These are phyloP conservation scores for Erynnis tages DNA, from an alignment of 2,888 invertebrate genomes.

Conservation along the genomic window DNA sequence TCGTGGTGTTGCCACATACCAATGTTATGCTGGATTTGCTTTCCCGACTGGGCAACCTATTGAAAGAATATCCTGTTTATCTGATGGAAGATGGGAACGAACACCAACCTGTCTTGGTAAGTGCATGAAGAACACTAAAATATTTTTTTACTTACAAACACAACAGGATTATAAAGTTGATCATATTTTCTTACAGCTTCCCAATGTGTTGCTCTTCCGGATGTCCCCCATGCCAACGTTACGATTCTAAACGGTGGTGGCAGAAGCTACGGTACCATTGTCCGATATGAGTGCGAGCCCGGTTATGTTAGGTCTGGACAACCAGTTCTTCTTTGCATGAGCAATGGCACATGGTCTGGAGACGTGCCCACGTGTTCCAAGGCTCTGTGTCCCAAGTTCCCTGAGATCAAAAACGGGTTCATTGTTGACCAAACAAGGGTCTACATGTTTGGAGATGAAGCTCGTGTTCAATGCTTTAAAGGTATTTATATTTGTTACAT, in stretches of 20 bases:
- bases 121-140: conserved; percentile 22
- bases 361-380: conserved; percentile 93
- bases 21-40: conserved; percentile 97
- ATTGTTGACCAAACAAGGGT: conserved; percentile 88
- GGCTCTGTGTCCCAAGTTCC: conserved; percentile 87
- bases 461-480: conserved; percentile 94
- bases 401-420: conserved; percentile 93
- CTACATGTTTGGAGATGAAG: conserved; percentile 94
- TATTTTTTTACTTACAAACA: neutral
- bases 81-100: conserved; percentile 95
- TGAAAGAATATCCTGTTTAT: conserved; percentile 93
- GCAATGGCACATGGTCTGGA: conserved; percentile 97
- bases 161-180: neutral
- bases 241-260: conserved; percentile 94
- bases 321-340: conserved; percentile 96
- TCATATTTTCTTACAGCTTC: conserved; percentile 83
- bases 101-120: conserved; percentile 93
- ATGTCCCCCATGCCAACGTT: conserved; percentile 93
- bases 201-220: conserved; percentile 92
- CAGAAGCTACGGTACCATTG: conserved; percentile 95
- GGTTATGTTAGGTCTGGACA: conserved; percentile 94
- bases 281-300: conserved; percentile 94
- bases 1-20: conserved; percentile 95
- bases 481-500: conserved; percentile 43
- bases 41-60: conserved; percentile 94